These are phyloP conservation scores for Netelia virgata DNA, from an alignment of 2,888 invertebrate genomes.

Conservation along the genomic window DNA sequence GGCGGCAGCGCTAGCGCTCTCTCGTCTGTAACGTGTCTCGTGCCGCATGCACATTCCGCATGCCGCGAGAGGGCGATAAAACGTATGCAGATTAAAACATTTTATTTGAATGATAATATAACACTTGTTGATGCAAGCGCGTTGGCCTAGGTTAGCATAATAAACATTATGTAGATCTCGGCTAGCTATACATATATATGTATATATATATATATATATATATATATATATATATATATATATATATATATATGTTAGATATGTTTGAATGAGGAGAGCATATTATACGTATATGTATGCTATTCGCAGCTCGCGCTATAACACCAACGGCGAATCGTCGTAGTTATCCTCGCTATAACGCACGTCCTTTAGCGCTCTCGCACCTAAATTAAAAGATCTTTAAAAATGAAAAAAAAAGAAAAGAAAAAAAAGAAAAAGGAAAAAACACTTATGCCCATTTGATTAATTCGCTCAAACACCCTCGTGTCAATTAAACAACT, in stretches of 20 bases:
- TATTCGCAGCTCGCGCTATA: slow-evolving; percentile 3
- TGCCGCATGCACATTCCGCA: slow-evolving; percentile 81
- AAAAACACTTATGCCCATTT: too few species aligned
- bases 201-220: slow-evolving; percentile 61
- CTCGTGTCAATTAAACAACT: too few species aligned
- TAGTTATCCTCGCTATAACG: slow-evolving; percentile 13
- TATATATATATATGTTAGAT: slow-evolving; percentile 16
- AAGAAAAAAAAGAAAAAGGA: too few species aligned
- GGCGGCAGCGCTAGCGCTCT: slow-evolving; percentile 34
- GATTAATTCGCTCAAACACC: too few species aligned
- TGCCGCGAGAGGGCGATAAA: slow-evolving; percentile 83
- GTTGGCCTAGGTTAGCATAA: slow-evolving; percentile 85
- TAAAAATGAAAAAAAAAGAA: neutral
- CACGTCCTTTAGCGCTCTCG: slow-evolving; percentile 31
- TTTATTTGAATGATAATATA: slow-evolving; percentile 85
- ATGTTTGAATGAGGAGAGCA: neutral
- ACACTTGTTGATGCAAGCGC: slow-evolving; percentile 85
- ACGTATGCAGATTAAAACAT: slow-evolving; percentile 85
- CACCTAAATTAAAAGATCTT: slow-evolving; percentile 2
- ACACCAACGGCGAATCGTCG: neutral
- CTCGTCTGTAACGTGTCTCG: slow-evolving; percentile 80
- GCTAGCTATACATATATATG: slow-evolving; percentile 60
- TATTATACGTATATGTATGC: slow-evolving; percentile 4
- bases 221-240: slow-evolving; percentile 3
- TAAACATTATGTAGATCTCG: slow-evolving; percentile 84